Conservation (phyloP, 2,113 vertebrate genomes). For the Oryctolagus cuniculus region DNA sequence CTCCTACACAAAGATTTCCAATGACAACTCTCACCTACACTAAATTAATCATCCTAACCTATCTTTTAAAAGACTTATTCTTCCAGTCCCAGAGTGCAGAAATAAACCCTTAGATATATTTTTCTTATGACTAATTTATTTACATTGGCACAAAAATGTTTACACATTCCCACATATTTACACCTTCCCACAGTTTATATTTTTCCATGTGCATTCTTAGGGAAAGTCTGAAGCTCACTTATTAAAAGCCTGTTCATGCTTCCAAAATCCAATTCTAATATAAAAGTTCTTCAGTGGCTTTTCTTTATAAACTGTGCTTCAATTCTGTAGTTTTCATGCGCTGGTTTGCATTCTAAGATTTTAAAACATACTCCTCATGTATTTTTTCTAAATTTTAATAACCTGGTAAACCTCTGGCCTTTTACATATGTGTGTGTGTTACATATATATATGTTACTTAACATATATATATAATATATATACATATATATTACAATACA, state of each 20-base stretch:
- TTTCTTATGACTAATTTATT: neutral
- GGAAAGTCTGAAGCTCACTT: neutral
- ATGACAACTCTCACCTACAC: neutral
- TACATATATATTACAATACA: neutral
- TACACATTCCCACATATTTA: neutral
- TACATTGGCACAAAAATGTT: neutral
- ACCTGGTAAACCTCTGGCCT: neutral
- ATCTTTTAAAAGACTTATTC: neutral
- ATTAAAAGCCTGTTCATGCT: neutral
- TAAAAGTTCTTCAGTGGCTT: neutral
- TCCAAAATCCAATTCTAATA: neutral
- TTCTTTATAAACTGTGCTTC: neutral
- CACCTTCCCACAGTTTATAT: neutral
- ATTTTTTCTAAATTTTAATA: conserved; percentile 36
- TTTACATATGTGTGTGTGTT: neutral
- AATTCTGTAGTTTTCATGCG: neutral
- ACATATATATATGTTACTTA: no score
- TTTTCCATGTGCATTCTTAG: neutral
- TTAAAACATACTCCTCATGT: neutral
- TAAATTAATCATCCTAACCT: neutral
- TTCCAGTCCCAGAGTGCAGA: neutral
- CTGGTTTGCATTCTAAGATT: neutral
- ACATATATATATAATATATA: no score
- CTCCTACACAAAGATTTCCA: neutral
- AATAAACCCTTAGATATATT: neutral